Conservation (phyloP, 2,888 invertebrate genomes). For the Chalcosyrphus nemorum region DNA sequence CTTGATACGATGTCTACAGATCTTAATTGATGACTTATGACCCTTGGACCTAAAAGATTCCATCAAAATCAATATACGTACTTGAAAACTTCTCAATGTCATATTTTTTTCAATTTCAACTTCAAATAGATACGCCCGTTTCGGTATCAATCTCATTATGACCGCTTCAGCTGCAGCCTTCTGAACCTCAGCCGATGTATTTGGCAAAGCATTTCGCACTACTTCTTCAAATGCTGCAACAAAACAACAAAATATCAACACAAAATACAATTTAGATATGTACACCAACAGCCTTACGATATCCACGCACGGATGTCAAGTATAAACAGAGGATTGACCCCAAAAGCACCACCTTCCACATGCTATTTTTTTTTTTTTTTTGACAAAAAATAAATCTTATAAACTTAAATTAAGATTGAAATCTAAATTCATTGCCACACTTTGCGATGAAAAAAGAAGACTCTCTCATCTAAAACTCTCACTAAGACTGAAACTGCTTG, state of each 20-base stretch:
- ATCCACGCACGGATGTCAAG: conserved; percentile 2
- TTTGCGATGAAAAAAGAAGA: background rate
- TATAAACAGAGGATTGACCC: conserved; percentile 14
- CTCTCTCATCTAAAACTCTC: background rate
- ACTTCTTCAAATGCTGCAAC: conserved; percentile 40
- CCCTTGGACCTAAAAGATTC: too few relatives aligned
- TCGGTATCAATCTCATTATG: conserved; percentile 54
- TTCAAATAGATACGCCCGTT: conserved; percentile 56
- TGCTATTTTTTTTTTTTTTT: too few relatives aligned
- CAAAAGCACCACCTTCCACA: conserved; percentile 40
- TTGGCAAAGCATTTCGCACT: conserved; percentile 44
- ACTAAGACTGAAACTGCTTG: conserved; percentile 26
- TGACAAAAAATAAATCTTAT: background rate
- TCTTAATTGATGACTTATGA: too few relatives aligned
- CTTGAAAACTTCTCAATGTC: conserved; percentile 54
- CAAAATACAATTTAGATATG: background rate
- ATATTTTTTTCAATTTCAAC: conserved; percentile 44
- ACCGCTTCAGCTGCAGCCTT: conserved; percentile 55
- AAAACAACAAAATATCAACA: background rate
- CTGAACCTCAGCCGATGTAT: conserved; percentile 54
- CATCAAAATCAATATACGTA: conserved; percentile 17
- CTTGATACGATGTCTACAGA: too few relatives aligned
- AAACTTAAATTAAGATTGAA: background rate
- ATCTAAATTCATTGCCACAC: conserved; percentile 33
- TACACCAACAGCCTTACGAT: conserved; percentile 25